These are phyloP conservation scores for Fregata magnificens DNA, from an alignment of 2,113 vertebrate species.

Conservation along the genomic window DNA sequence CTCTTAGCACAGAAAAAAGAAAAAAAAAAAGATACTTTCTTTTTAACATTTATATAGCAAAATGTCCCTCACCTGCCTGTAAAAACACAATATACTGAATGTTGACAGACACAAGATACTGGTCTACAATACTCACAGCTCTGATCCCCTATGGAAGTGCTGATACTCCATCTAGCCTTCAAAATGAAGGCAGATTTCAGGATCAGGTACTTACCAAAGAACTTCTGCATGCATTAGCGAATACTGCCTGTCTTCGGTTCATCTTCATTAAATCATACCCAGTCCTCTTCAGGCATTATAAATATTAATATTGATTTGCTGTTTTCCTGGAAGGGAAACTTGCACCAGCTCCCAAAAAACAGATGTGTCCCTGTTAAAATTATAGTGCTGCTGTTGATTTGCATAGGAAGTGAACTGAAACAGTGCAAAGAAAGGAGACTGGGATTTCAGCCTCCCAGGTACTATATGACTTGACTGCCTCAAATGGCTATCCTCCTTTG, in stretches of 20 bases:
- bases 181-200: background rate
- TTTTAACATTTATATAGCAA: background rate
- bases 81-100: background rate
- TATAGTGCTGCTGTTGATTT: background rate
- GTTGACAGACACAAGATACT: background rate
- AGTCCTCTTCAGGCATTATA: background rate
- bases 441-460: background rate
- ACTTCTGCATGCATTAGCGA: background rate
- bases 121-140: background rate
- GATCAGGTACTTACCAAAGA: background rate
- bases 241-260: background rate
- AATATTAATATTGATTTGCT: background rate
- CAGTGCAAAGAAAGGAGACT: background rate
- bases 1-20: background rate
- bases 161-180: background rate
- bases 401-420: background rate
- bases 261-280: background rate
- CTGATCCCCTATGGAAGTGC: background rate
- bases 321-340: background rate
- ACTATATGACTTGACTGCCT: background rate
- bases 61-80: background rate
- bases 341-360: background rate
- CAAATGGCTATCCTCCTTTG: background rate
- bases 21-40: background rate
- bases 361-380: background rate